Base-by-base conservation (phyloP, 1,140 invertebrate species). In the Cheumatopsyche charites region DNA sequence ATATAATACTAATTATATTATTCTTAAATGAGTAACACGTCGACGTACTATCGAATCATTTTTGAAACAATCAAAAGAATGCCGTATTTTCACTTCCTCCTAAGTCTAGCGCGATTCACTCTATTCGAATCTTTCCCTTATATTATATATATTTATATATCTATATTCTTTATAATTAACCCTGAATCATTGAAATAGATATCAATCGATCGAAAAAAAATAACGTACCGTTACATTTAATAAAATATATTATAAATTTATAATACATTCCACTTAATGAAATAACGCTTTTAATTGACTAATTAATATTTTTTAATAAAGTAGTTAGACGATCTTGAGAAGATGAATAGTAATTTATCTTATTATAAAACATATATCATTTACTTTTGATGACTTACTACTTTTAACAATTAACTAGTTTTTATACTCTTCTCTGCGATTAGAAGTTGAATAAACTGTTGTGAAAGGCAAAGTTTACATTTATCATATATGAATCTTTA, bases 211-310 rank as follows among this genome's bases (percentile, higher is more conserved):
- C 45, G 13, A 49, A 49, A 49, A 15, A 49, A 15, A 49, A n/a
- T 19, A n/a, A n/a, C n/a, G 45, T 49, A 49, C 13, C 45, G 13
- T n/a, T 49, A 49, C 17, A 15, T n/a, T 36, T 36, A 36, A 52
- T 45, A 13, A 25, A 49, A 52, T 1, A 52, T 52, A 26, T 67
- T 29, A 23, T 67, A 55, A 43, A 43, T 65, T n/a, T n/a, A n/a
- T n/a, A n/a, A n/a, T 41, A 29, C 66, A 72, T 72, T 72, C 70
- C 70, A 72, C 47, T 25, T 66, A 67, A 52, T 67, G 41, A 17
- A 72, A n/a, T 63, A 67, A 72, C 42, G 70, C 70, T 72, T 72
- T 55, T 72, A 66, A 72, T 72, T 72, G 45, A 52, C 19, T 61
- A 55, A 70, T 72, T 66, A 29, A 72, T 72, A 72, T 72, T 72